Conservation (phyloP, 2,888 invertebrate genomes). For the Catocala sponsa region DNA sequence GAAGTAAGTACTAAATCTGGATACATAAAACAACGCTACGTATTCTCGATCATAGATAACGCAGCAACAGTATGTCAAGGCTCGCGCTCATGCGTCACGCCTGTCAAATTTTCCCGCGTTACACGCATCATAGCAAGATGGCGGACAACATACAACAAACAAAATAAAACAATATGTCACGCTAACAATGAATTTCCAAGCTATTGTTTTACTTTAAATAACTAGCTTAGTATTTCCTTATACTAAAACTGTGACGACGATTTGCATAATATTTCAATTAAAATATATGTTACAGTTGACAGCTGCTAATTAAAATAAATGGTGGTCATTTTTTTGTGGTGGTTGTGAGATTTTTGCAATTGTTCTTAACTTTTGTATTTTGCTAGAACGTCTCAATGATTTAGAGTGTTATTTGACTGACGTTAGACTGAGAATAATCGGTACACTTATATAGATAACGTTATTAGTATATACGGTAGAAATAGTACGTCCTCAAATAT, state of each 20-base stretch:
- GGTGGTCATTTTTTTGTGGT: slow-evolving; percentile 17
- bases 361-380: slow-evolving; percentile 19
- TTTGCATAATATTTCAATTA: slow-evolving; percentile 38
- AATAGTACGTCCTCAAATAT: too few relatives aligned
- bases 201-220: slow-evolving; percentile 15
- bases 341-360: slow-evolving; percentile 11
- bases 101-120: slow-evolving; percentile 34
- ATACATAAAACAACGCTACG: neutral
- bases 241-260: slow-evolving; percentile 18
- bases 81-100: slow-evolving; percentile 21
- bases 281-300: slow-evolving; percentile 35
- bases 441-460: neutral
- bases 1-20: neutral
- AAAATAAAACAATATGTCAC: slow-evolving; percentile 16
- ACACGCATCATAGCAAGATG: slow-evolving; percentile 19
- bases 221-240: slow-evolving; percentile 17
- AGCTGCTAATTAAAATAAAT: slow-evolving; percentile 36
- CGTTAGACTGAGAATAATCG: slow-evolving; percentile 5
- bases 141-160: slow-evolving; percentile 8
- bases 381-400: slow-evolving; percentile 8
- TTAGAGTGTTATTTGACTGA: slow-evolving; percentile 6
- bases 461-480: too few relatives aligned
- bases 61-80: slow-evolving; percentile 38
- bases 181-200: slow-evolving; percentile 18
- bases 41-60: slow-evolving; percentile 30